These are phyloP conservation scores for Helicorthomorpha holstii DNA, from an alignment of 1,140 invertebrate genomes.

Conservation along the genomic window DNA sequence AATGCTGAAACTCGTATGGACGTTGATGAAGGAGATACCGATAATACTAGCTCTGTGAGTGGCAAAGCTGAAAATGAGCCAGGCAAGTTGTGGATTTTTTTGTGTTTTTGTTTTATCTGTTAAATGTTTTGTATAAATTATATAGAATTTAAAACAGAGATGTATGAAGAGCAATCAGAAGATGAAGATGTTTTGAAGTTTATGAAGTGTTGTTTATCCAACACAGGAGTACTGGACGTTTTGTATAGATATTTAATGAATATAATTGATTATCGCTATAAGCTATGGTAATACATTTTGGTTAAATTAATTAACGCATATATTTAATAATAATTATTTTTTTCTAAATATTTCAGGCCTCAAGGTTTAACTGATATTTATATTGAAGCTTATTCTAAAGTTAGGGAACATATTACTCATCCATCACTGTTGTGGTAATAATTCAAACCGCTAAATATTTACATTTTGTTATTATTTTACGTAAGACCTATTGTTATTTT, in stretches of 20 bases:
- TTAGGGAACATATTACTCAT: constrained; percentile 17
- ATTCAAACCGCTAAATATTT: neutral
- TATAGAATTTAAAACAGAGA: constrained; percentile 6
- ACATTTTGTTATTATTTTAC: neutral
- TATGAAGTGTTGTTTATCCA: constrained; percentile 9
- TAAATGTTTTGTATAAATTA: no score
- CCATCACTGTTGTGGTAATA: constrained; percentile 17
- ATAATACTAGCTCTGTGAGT: neutral
- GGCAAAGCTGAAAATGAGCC: neutral
- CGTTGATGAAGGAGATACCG: neutral
- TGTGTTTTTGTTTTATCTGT: neutral
- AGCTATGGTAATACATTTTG: constrained; percentile 10
- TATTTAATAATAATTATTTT: neutral
- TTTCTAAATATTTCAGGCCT: constrained; percentile 15
- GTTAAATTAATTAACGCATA: neutral
- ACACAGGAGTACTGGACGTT: constrained; percentile 18
- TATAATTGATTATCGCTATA: constrained; percentile 11
- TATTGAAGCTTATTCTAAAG: constrained; percentile 15
- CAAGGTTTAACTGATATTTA: constrained; percentile 16
- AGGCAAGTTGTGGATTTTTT: neutral
- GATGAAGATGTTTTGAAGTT: constrained; percentile 13
- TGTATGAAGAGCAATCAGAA: constrained; percentile 6
- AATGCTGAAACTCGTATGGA: no score
- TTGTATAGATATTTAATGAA: constrained; percentile 18
- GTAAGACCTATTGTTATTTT: neutral